Percentiles rank a stretch among this genome's conserved stretches.
Evolutionary conservation across 2,888 invertebrate genomes (phyloP).

Genomic region (Drosophila pseudotakahashii): DNA sequence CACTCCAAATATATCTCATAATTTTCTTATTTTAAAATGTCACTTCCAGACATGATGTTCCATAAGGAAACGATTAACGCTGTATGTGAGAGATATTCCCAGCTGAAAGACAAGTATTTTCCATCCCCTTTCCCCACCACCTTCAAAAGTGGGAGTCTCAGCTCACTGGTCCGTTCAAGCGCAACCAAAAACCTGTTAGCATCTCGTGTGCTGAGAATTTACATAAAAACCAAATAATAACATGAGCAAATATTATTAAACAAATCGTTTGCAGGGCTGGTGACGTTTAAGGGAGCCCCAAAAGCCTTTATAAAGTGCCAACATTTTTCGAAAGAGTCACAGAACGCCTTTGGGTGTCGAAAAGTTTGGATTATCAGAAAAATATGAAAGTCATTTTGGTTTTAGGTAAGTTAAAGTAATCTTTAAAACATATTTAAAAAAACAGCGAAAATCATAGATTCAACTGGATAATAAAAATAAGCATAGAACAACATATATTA

Average conservation of each 20-base stretch:
- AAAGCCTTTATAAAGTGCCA: constrained; percentile 55
- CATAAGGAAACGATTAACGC: constrained; percentile 61
- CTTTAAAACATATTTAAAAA: too few species aligned
- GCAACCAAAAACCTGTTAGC: constrained; percentile 59
- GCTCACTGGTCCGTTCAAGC: constrained; percentile 42
- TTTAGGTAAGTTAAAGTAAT: constrained; percentile 45
- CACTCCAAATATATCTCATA: constrained; percentile 19
- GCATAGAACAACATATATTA: too few species aligned
- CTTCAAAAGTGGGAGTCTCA: constrained; percentile 6
- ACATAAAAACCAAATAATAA: constrained; percentile 40
- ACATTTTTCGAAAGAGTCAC: constrained; percentile 28
- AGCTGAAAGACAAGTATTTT: constrained; percentile 8
- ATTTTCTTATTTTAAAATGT: constrained; percentile 5
- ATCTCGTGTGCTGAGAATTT: constrained; percentile 31
- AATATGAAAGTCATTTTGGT: constrained; percentile 52
- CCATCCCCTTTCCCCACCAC: not conserved
- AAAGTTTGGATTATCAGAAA: not conserved
- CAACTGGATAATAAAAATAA: too few species aligned
- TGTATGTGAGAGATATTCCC: constrained; percentile 20
- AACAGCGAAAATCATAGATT: too few species aligned
- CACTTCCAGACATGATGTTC: constrained; percentile 16
- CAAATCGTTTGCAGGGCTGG: constrained; percentile 31
- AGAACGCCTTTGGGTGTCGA: constrained; percentile 47
- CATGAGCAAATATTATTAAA: constrained; percentile 37
- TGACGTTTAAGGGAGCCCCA: constrained; percentile 31